Evolutionary conservation across 37 sponge, comb jelly and placozoan species (phyloP), one percentile per base, ranked within the genome.

Genomic region (Theonella swinhoei): DNA sequence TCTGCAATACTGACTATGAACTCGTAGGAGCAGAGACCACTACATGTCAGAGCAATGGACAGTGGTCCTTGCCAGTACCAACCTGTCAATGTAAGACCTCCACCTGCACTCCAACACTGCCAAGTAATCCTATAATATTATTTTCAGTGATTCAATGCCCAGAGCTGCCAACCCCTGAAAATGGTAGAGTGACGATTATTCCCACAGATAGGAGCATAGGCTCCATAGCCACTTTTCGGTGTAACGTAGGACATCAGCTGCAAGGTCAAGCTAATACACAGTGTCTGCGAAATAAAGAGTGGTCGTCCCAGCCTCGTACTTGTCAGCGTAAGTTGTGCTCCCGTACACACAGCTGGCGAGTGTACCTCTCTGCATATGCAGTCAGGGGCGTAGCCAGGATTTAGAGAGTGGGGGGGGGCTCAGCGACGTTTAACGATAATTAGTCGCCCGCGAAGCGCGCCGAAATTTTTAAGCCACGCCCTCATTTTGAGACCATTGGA

Each of bases 181-280:
- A 65, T 20, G 66, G 66, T 29, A n/a, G n/a, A n/a, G 29, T 65
- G 25, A 28, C 22, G 28, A 22, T 25, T 19, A 14, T 43, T 5
- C 25, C 28, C 24, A 75, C 38, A 1, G 60, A 54, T 7, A 87
- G 75, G 23, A n/a, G 35, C 22, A 37, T 80, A 24, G 81, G 76
- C 22, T 38, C 74, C 1, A 29, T 43, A 3, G 88, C 60, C 30
- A 36, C 25, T 25, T 87, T 59, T 61, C 31, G 42, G 38, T 87
- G 88, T 47, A 65, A 75, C 29, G 41, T 24, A 19, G 88, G 88
- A 17, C 68, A 40, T 39, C 70, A 63, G 40, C 23, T 80, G 43
- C 63, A 11, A 19, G 88, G 88, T 7, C 24, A 61, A 25, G 3
- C 0, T 0, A 42, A n/a, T 1, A 33, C 68, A 5, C 41, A 47